Percentiles rank a stretch among this genome's conserved stretches.
Conservation (phyloP, 35 echinoderm and acorn worm genomes). For the Chiridota heheva region DNA sequence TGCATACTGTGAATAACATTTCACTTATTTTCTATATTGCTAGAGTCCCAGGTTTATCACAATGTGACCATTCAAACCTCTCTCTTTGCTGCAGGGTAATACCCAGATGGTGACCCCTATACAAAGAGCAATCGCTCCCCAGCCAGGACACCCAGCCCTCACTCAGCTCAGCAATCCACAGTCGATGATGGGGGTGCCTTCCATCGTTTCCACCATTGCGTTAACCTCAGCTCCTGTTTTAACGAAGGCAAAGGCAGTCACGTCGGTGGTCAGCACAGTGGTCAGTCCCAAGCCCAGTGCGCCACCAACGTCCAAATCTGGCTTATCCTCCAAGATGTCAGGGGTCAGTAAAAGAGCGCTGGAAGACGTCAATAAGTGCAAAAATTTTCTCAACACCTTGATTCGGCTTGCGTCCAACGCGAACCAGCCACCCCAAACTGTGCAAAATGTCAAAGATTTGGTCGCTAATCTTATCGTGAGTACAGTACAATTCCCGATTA, state of each 20-base stretch:
- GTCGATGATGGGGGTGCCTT: neutral
- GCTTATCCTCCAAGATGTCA: neutral
- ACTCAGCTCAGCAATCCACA: too few species aligned
- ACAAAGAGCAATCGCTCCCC: constrained; percentile 30
- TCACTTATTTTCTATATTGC: too few species aligned
- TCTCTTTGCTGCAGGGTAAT: too few species aligned
- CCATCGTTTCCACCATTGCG: constrained; percentile 35
- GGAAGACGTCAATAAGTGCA: constrained; percentile 98
- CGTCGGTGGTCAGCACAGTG: constrained; percentile 21
- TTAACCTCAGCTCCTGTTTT: constrained; percentile 32
- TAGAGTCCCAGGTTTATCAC: too few species aligned
- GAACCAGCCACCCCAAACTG: constrained; percentile 85
- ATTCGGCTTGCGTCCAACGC: constrained; percentile 94
- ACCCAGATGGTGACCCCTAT: constrained; percentile 12
- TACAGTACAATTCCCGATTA: constrained; percentile 12
- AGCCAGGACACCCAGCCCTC: too few species aligned
- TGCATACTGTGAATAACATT: too few species aligned
- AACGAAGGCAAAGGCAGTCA: constrained; percentile 35
- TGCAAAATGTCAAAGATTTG: constrained; percentile 92
- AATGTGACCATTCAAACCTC: too few species aligned
- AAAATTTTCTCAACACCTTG: constrained; percentile 96
- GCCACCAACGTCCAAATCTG: neutral
- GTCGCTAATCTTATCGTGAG: constrained; percentile 98
- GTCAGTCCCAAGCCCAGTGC: constrained; percentile 35
- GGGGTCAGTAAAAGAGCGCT: constrained; percentile 49